phyloP scores from a whole-genome alignment of 2,888 invertebrate genomes.

The Ligdia adustata region DNA sequence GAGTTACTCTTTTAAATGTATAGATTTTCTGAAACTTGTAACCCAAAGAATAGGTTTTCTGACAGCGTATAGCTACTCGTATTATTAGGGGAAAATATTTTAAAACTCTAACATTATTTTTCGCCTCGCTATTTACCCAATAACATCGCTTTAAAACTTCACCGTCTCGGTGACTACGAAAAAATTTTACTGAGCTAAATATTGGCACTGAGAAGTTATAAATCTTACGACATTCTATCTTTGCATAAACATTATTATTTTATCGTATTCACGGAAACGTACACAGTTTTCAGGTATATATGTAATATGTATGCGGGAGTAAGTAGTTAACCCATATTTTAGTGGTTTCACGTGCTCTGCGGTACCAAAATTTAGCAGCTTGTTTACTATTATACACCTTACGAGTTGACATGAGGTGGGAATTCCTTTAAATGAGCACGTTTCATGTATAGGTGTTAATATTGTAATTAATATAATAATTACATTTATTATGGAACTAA shows the following conservation, averaged over 20 bases:
- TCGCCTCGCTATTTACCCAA: too few species aligned
- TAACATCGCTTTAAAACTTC: too few species aligned
- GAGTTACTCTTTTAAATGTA: too few species aligned
- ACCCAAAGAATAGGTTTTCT: too few species aligned
- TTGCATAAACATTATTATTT: slow-evolving; percentile 8
- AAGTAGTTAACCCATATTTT: slow-evolving; percentile 15
- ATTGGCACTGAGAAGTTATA: neutral
- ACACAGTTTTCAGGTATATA: neutral
- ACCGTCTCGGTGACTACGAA: neutral
- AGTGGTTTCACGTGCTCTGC: slow-evolving; percentile 11
- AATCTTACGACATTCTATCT: neutral
- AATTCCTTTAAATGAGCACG: neutral
- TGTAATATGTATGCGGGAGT: slow-evolving; percentile 14
- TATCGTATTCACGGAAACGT: slow-evolving; percentile 4
- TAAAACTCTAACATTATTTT: too few species aligned
- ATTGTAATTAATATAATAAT: neutral
- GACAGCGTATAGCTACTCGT: too few species aligned
- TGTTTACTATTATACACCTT: slow-evolving; percentile 6
- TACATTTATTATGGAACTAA: neutral
- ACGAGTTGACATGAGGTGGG: neutral
- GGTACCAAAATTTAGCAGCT: slow-evolving; percentile 9
- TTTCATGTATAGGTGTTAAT: too few species aligned
- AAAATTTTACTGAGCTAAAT: neutral
- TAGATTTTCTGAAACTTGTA: too few species aligned
- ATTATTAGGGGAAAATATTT: too few species aligned